Percentiles rank a stretch among this genome's conserved stretches.
Conservation (phyloP, 2,797 vertebrate species). For the Octomys mimax region DNA sequence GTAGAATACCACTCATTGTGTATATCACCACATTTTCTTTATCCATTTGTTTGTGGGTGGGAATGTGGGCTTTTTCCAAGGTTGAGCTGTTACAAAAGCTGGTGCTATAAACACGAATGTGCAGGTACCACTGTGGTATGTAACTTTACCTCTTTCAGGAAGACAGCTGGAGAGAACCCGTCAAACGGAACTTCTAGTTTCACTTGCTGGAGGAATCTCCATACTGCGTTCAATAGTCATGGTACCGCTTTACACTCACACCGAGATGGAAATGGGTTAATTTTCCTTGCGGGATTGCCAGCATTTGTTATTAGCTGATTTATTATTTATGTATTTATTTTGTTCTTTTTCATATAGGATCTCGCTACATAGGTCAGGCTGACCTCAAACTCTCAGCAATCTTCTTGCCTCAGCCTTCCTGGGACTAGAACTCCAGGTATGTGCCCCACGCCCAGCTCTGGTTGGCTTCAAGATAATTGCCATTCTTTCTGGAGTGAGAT, state of each 20-base stretch:
- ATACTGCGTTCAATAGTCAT: neutral
- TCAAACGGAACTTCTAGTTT: neutral
- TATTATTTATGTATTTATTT: neutral
- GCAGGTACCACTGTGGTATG: neutral
- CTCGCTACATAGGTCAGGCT: too few relatives aligned
- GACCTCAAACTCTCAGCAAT: too few relatives aligned
- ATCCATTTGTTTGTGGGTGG: neutral
- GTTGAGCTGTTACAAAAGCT: neutral
- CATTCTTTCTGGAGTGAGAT: neutral
- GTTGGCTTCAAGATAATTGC: neutral
- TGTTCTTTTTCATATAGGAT: too few relatives aligned
- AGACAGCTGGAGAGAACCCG: neutral
- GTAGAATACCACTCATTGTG: neutral
- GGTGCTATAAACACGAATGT: neutral
- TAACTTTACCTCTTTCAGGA: neutral
- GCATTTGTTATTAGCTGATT: neutral
- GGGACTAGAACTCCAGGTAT: too few relatives aligned
- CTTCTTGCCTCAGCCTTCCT: too few relatives aligned
- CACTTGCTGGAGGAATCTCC: neutral
- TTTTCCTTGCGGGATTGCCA: neutral
- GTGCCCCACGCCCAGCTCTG: too few relatives aligned
- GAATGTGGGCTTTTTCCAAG: neutral
- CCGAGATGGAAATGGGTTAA: neutral
- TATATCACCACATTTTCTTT: neutral
- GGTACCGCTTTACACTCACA: neutral